Base-by-base conservation (phyloP, 1,140 invertebrate species). In the Anastatus disparis region DNA sequence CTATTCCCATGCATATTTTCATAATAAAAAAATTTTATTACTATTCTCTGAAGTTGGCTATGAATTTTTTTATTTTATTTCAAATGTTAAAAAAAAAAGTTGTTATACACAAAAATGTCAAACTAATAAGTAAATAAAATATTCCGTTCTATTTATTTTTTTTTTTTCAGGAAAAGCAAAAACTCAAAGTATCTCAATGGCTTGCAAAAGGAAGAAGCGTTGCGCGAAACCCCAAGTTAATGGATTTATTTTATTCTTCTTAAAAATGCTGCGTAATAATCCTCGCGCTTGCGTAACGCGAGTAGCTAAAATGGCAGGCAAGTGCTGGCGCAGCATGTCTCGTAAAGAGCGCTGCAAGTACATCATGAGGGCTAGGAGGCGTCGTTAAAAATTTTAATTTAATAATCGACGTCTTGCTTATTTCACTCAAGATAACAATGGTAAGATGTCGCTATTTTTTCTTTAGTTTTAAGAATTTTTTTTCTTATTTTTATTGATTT, bases 231-330 rank as follows among this genome's bases (percentile, higher is more conserved):
- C 65, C 15, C 20, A 56, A 71, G 53, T 72, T 27, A 81, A 82
- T 58, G 80, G 78, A 9, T 82, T 81, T 26, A 82, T 82, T 35
- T 15, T 81, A 9, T 82, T 75, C 53, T 82, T 74, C 35, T 63
- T 82, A 9, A 56, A 55, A n/a, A 50, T 81, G 38, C 38, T 82
- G 12, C 74, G 70, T 15, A 42, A 62, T 4, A 78, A 70, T 26
- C 76, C 76, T n/a, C 74, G 55, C 0, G 73, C 65, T 0, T 72
- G 72, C 13, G 77, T 82, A 0, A 74, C 80, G 0, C 69, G 71
- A 42, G 76, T 77, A 1, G 81, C 81, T 0, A 61, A 79, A 27
- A 29, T 75, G 46, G 81, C 81, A 2, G 81, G 80, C 13, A 78
- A 74, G 56, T 76, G 78, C 27, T 82, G 81, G 81, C 58, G 75